Evolutionary conservation across 2,113 vertebrate species (phyloP).

Genomic region (Carassius gibelio): DNA sequence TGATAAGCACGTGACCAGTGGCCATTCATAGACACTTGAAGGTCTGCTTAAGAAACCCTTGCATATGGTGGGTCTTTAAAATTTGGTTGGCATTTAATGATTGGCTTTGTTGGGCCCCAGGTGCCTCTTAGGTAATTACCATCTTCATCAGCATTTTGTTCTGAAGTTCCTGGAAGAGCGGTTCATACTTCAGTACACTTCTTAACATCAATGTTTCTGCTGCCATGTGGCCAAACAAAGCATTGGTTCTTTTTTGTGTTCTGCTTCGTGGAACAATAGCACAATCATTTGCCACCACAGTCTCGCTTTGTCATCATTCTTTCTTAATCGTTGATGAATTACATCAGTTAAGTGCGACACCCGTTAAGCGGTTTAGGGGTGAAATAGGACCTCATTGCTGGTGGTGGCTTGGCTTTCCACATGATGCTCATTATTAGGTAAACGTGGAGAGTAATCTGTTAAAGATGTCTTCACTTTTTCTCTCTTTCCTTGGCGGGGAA

Average conservation of each 20-base stretch:
- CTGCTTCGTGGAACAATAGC: not conserved
- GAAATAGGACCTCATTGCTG: constrained; percentile 44
- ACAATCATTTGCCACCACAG: not conserved
- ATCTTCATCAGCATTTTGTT: constrained; percentile 53
- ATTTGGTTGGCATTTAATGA: constrained; percentile 51
- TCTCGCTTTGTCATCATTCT: not conserved
- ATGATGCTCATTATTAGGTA: constrained; percentile 47
- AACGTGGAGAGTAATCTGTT: constrained; percentile 50
- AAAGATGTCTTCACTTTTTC: constrained; percentile 51
- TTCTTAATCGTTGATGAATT: constrained; percentile 8
- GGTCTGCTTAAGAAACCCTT: constrained; percentile 10
- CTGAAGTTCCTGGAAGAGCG: constrained; percentile 15
- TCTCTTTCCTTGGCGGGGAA: constrained; percentile 40
- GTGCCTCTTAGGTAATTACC: constrained; percentile 66
- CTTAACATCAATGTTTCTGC: not conserved
- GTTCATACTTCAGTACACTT: not conserved
- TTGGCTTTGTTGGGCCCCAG: constrained; percentile 56
- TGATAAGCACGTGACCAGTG: constrained; percentile 25
- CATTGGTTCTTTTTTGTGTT: not conserved
- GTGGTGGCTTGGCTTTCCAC: constrained; percentile 43
- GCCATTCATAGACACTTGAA: constrained; percentile 49
- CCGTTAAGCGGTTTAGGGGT: constrained; percentile 36
- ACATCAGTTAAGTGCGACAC: constrained; percentile 36
- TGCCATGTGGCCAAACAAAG: not conserved
- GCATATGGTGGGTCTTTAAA: constrained; percentile 24